Base-by-base conservation (phyloP, 2,797 vertebrate species). In the Phalloptychus januarius region DNA sequence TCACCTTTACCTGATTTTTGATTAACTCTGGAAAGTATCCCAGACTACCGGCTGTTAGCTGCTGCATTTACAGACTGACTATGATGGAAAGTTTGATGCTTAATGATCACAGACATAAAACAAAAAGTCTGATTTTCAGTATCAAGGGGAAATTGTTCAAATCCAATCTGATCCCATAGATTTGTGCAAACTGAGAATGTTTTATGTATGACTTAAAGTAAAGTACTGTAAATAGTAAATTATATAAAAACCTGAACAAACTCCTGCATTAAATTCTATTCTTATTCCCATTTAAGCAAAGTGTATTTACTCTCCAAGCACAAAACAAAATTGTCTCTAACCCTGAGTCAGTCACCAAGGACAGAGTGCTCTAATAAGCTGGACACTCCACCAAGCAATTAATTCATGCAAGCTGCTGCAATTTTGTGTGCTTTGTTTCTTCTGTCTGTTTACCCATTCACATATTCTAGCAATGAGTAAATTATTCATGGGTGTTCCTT, bases 381-480 rank as follows among this genome's bases (percentile, higher is more conserved):
- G 40, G 71, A 76, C 20, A 52, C 56, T 73, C 45, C 5, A 10
- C 73, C 0, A 2, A 23, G 78, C 76, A 86, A 82, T 89, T 88
- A 84, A 88, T 89, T 87, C 74, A 86, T 82, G 83, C 82, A 79
- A 79, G 86, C 87, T 79, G 75, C 86, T 75, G 75, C 86, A 76
- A 91, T 87, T 91, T 82, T 88, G 85, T 85, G 82, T 81, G 82
- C 90, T 93, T 94, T 91, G 82, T 90, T 91, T 89, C 83, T 87
- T 81, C 86, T 83, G 87, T 85, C 88, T 90, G 83, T 89, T 93
- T 91, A 87, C 70, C 75, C 80, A 48, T 85, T 93, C 79, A 86
- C 83, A 89, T 91, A 89, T 88, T 88, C 88, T 86, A 87, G 72
- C 81, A 81, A 13, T 61, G 50, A 2, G 78, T 92, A 86, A 91